Conservation (phyloP, 2,888 invertebrate species). For the Idaea aversata region DNA sequence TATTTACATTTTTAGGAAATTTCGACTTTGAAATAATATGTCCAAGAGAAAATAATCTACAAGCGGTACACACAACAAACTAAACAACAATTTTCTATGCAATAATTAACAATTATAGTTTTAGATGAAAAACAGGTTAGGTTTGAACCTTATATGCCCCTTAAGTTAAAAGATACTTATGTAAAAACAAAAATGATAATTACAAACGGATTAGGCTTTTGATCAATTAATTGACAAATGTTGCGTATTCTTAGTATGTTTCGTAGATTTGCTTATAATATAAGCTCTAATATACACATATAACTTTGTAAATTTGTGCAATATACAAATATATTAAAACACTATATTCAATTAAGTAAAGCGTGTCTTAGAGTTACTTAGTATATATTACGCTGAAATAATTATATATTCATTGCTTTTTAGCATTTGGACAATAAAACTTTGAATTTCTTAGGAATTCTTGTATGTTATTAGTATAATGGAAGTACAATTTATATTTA, state of each 20-base stretch:
- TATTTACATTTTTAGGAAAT: too few species aligned
- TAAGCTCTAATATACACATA: background rate
- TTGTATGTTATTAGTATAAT: background rate
- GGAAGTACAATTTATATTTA: constrained; percentile 15
- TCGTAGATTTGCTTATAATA: background rate
- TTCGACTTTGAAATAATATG: too few species aligned
- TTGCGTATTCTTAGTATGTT: background rate
- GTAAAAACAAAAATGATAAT: too few species aligned
- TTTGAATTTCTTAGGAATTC: constrained; percentile 13
- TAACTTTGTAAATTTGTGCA: background rate
- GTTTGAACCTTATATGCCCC: too few species aligned
- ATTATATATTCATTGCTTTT: constrained; percentile 9
- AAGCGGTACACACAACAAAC: too few species aligned
- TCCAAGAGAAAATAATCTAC: too few species aligned
- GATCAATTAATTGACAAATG: too few species aligned
- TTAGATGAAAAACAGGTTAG: too few species aligned
- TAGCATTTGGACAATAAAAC: constrained; percentile 22
- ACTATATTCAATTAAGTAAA: background rate
- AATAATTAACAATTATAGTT: too few species aligned
- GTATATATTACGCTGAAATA: background rate
- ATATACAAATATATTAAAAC: background rate
- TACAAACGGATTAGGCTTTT: too few species aligned
- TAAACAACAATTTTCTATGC: too few species aligned
- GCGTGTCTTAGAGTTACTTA: background rate
- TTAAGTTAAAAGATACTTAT: too few species aligned